These are phyloP conservation scores for Melanotaenia boesemani DNA, from an alignment of 2,797 vertebrate species.

Conservation along the genomic window DNA sequence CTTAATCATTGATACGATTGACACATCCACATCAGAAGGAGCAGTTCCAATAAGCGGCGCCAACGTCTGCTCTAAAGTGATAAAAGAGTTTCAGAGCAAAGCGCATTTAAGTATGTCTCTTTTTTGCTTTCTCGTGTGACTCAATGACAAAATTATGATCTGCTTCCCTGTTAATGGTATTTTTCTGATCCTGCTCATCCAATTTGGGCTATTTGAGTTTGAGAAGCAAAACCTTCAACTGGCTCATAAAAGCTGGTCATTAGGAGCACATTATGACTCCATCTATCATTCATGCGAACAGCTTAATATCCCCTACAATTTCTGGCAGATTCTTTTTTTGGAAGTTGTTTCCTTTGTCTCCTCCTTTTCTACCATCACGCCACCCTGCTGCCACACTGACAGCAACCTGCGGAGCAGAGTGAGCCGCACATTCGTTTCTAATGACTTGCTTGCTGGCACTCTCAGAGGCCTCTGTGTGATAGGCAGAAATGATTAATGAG, in stretches of 20 bases:
- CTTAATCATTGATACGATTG: constrained; percentile 73
- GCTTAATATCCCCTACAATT: constrained; percentile 49
- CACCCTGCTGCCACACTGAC: constrained; percentile 54
- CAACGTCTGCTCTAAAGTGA: constrained; percentile 65
- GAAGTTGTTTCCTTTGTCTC: constrained; percentile 14
- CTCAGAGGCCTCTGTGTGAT: constrained; percentile 58
- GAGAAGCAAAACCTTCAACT: constrained; percentile 29
- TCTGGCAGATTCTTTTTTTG: constrained; percentile 46
- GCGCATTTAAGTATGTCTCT: constrained; percentile 34
- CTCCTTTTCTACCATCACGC: constrained; percentile 31
- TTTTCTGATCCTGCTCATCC: constrained; percentile 35
- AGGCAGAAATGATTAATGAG: constrained; percentile 79
- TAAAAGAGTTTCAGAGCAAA: constrained; percentile 59
- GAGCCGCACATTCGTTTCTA: constrained; percentile 40
- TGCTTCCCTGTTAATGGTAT: constrained; percentile 4
- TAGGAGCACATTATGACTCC: constrained; percentile 47
- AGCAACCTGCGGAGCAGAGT: constrained; percentile 59
- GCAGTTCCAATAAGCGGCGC: constrained; percentile 24
- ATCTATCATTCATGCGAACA: constrained; percentile 62
- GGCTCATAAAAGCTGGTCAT: constrained; percentile 50
- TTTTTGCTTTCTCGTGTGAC: constrained; percentile 28
- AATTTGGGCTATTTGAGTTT: constrained; percentile 25
- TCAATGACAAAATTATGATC: constrained; percentile 32
- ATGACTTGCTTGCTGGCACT: constrained; percentile 35
- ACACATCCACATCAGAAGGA: constrained; percentile 63